Base-by-base conservation (phyloP, 2,888 invertebrate genomes). In the Drosophila siamana region DNA sequence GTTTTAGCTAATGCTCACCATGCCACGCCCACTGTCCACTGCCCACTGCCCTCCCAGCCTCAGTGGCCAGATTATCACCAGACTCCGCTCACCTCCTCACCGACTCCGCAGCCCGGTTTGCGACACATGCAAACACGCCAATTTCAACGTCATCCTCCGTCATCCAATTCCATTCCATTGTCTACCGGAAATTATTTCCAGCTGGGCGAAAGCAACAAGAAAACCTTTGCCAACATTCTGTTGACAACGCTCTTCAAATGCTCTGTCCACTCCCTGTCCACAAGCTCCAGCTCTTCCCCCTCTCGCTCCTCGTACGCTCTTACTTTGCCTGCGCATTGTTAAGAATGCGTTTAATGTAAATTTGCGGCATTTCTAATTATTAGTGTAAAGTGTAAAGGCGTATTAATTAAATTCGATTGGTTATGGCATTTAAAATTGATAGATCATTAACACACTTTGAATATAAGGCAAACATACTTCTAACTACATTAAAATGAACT, bases 1-100 rank as follows among this genome's bases (percentile, higher is more conserved):
- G 86, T 86, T 86, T 84, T 80, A 83, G 83, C 83, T 83, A 86
- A 86, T 83, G 83, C 78, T 86, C 83, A 74, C 80, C 86, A 78
- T 82, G 82, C 80, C 81, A 82, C 82, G 82, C 84, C 82, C 74
- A 48, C 66, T 2, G 7, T 6, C 26, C 26, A 33, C 44, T 30
- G 19, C 19, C 7, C 5, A 50, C n/a, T 8, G 16, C 5, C 11
- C 26, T 33, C 19, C 19, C 19, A 19, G 19, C 2, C 19, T 1
- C 19, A 19, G 19, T 19, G 19, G 2, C 19, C 19, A 19, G 19
- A 19, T 19, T 19, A 19, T 19, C 19, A 19, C 19, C 19, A 19
- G 19, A 19, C 19, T 3, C 46, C 48, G 38, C 11, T 22, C 44
- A 2, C 40, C 41, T 55, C 15, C 38, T n/a, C 30, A 11, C 30